Base-by-base conservation (phyloP, 2,797 vertebrate species). In the Pangasius sanitwongsei region DNA sequence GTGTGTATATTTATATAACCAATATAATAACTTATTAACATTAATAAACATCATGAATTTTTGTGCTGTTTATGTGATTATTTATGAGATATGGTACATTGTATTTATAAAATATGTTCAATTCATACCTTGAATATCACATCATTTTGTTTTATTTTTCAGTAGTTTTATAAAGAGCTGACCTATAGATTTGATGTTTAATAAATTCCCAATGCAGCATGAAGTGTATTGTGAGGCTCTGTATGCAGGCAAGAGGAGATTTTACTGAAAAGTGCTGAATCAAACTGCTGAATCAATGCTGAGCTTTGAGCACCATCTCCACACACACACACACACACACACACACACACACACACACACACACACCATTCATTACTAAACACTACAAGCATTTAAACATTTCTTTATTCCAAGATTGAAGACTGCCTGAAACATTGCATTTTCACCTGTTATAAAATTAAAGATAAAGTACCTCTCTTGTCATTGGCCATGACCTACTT, bases 241-340 rank as follows among this genome's bases (percentile, higher is more conserved):
- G 7, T 59, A 37, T 63, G 81, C 81, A 75, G 59, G 87, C 13
- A 7, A 86, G 84, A 83, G 59, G 61, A 59, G n/a, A 6, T 37
- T 61, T 61, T 82, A 28, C 80, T 31, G 31, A 69, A 90, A 90
- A 90, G 13, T 88, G 87, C 87, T 86, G 87, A 88, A 90, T 90
- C 55, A 85, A 86, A 69, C 61, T 90, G 87, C 89, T 88, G 87
- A 90, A 69, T 87, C 84, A 70, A 61, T 85, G 53, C 48, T 74
- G 81, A 86, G 53, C 53, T 55, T 16, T 48, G 41, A 87, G 23
- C 69, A 20, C 80, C 78, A 87, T 86, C 41, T 78, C 31, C 34
- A 28, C 31, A 59, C 37, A 25, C 57, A 20, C 70, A 67, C 63
- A n/a, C 55, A 31, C 69, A 70, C 85, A 55, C 65, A 72, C 34